These are phyloP conservation scores for Trichogramma evanescens DNA, from an alignment of 2,888 invertebrate genomes.

Conservation along the genomic window DNA sequence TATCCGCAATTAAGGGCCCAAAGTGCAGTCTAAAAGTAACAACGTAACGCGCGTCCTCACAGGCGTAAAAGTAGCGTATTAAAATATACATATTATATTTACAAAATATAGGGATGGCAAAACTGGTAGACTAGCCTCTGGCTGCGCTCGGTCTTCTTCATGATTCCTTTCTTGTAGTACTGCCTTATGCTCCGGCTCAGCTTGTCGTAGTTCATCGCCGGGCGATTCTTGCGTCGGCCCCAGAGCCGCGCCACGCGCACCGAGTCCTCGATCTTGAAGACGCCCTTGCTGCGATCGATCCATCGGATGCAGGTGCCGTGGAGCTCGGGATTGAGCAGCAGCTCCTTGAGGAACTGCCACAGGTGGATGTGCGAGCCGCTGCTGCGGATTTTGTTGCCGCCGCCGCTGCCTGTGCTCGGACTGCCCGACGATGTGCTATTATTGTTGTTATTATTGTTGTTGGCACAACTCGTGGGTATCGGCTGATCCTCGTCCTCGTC, in stretches of 20 bases:
- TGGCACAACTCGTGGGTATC: constrained; percentile 11
- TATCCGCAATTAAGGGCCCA: background rate
- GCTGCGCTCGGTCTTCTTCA: constrained; percentile 97
- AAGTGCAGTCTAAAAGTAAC: too few species aligned
- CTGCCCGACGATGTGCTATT: background rate
- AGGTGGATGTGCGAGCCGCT: constrained; percentile 90
- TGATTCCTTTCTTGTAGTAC: constrained; percentile 98
- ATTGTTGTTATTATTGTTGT: constrained; percentile 17
- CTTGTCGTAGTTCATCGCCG: constrained; percentile 99
- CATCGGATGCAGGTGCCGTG: constrained; percentile 95
- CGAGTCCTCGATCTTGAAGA: constrained; percentile 99
- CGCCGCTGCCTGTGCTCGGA: constrained; percentile 9
- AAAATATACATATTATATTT: too few species aligned
- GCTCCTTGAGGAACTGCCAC: constrained; percentile 97
- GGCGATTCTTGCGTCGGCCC: constrained; percentile 96
- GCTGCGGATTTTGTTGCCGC: constrained; percentile 34
- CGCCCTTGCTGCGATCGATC: constrained; percentile 88
- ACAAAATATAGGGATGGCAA: constrained; percentile 73
- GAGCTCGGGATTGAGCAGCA: constrained; percentile 78
- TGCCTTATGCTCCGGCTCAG: constrained; percentile 94
- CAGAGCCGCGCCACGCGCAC: constrained; percentile 94
- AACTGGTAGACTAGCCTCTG: constrained; percentile 98
- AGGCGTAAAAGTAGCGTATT: constrained; percentile 1
- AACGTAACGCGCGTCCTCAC: background rate
- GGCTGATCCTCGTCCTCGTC: constrained; percentile 56